Evolutionary conservation across 2,888 invertebrate species (phyloP), one percentile per base, ranked within the genome.

Genomic region (Notodonta ziczac): DNA sequence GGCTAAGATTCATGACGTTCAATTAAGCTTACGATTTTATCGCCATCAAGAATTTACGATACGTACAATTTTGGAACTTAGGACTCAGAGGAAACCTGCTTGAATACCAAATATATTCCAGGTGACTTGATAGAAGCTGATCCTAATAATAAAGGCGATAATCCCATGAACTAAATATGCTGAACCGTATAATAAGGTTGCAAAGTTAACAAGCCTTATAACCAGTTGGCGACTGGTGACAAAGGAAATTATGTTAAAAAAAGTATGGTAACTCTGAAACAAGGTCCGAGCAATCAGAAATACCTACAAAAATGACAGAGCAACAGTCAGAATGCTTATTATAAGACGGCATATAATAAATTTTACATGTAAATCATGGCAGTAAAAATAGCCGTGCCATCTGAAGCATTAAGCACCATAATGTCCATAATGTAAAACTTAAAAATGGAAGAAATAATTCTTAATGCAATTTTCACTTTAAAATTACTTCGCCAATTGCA

Each of bases 381-480:
- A 72, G 75, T 74, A 78, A 77, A 80, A 77, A 73, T 70, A 74
- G 68, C 69, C 67, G 61, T 65, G 70, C 66, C 68, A 69, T 66
- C 66, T 74, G 67, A 64, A 74, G 64, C 24, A 24, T 24, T 24
- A 66, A 72, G 67, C 64, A 67, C 63, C 62, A 61, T 63, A 68
- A 63, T 72, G 52, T 58, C 10, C 60, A 62, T 63, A 69, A 62
- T 72, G 46, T 57, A 67, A 60, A 63, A 61, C 67, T 65, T 69
- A 70, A 73, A 69, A 73, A 74, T 61, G 66, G 64, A 76, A 73
- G 70, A 76, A 73, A 77, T 72, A 74, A 83, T 84, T 78, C 72
- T 77, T 79, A 82, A 81, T 77, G 86, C 83, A 88, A 88, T 90
- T 88, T 90, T 86, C 86, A 89, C 86, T 83, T 83, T 75, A 74